Evolutionary conservation across 2,797 vertebrate genomes (phyloP), one percentile per base, ranked within the genome.

Genomic region (Loriculus beryllinus): DNA sequence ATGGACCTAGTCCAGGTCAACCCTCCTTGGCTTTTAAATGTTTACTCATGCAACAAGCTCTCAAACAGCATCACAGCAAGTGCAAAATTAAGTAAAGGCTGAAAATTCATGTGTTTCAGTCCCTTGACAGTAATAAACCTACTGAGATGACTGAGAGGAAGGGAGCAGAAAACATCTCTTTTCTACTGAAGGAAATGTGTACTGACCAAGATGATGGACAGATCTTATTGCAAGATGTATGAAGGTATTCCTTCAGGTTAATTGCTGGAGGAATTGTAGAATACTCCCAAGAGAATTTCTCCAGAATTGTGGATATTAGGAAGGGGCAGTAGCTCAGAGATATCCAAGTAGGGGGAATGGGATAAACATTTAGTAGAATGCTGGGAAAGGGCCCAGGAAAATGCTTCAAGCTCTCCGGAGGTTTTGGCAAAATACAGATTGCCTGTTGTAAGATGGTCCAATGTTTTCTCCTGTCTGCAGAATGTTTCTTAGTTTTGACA

Each of bases 401-500:
- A 78, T 0, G 0, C 14, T 78, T 85, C n/a, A 60, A 78, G 17
- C 26, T 68, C 64, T 65, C 48, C 47, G n/a, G 29, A 78, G n/a
- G 20, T 64, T 95, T 92, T 88, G 31, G 54, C 69, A 72, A 72
- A 85, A 60, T 70, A 79, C 60, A 75, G 48, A 67, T 82, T 82
- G 39, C 33, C 43, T 48, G 10, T 47, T 88, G 49, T 70, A 71
- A 82, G 82, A 92, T 81, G 56, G 43, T 59, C 59, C 47, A 54
- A 10, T 29, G 37, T 87, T 94, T 87, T 75, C 57, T 89, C 6
- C 60, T 56, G 26, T 37, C 35, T 81, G 31, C 26, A 63, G 59
- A 64, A 28, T 33, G n/a, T 77, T 92, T 77, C 88, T 90, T 80
- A 74, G 10, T 91, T 93, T 92, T 91, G 65, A 89, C 57, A 59